Percentiles rank a stretch among this genome's conserved stretches.
phyloP scores from a whole-genome alignment of 2,797 vertebrate species.

The Labroides dimidiatus region DNA sequence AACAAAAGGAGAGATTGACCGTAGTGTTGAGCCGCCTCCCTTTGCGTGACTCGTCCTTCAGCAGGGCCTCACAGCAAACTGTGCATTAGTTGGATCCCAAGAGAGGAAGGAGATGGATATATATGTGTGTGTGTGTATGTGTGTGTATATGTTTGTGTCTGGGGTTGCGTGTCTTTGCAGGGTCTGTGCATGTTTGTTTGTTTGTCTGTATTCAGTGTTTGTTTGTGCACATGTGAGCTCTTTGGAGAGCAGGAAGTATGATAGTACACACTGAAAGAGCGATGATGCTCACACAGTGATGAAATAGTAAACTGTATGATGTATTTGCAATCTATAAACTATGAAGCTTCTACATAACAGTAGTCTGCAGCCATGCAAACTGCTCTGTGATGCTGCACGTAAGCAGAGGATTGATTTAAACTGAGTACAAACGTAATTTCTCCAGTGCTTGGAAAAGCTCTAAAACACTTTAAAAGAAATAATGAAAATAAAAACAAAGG shows the following conservation, averaged over 20 bases:
- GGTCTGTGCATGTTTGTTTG: not conserved
- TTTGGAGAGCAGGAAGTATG: not conserved
- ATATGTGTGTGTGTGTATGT: conserved; percentile 34
- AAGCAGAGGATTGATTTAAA: not conserved
- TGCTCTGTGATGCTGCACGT: too few species aligned
- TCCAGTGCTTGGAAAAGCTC: too few species aligned
- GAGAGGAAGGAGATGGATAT: conserved; percentile 69
- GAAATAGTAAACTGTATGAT: too few species aligned
- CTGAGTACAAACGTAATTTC: too few species aligned
- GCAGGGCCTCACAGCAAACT: conserved; percentile 66
- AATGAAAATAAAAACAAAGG: too few species aligned
- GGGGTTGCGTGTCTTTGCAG: conserved; percentile 24
- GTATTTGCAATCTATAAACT: not conserved
- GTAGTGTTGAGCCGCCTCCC: conserved; percentile 62
- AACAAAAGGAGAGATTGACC: conserved; percentile 72
- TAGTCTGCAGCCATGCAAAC: not conserved
- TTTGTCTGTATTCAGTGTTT: not conserved
- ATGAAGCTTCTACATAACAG: not conserved
- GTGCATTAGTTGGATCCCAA: conserved; percentile 79
- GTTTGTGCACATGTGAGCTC: not conserved
- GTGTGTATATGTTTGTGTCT: not conserved
- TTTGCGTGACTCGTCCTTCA: conserved; percentile 72
- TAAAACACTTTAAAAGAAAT: too few species aligned
- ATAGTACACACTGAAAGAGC: not conserved
- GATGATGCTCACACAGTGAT: not conserved